phyloP scores from a whole-genome alignment of 2,888 invertebrate genomes.

The Chelonus formosanus region DNA sequence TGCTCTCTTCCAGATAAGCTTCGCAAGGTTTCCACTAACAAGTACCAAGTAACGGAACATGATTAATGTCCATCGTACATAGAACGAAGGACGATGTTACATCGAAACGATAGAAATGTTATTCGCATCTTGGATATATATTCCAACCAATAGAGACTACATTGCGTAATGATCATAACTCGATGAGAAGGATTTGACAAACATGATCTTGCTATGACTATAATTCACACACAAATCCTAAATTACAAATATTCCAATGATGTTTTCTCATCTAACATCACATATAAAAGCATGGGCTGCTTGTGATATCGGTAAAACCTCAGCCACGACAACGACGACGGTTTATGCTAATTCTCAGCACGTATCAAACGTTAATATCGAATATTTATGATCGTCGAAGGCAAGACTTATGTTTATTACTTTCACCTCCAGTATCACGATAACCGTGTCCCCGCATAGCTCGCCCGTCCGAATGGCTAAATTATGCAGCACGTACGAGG shows the following conservation, averaged over 20 bases:
- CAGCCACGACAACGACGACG: constrained; percentile 40
- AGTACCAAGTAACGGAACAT: constrained; percentile 35
- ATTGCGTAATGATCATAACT: not conserved
- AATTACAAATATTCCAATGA: constrained; percentile 1
- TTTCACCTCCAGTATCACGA: constrained; percentile 60
- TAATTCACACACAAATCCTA: not conserved
- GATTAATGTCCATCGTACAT: constrained; percentile 32
- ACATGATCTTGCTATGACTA: constrained; percentile 9
- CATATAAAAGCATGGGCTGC: not conserved
- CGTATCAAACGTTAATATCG: constrained; percentile 63
- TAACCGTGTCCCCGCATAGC: constrained; percentile 47
- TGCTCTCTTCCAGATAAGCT: constrained; percentile 33
- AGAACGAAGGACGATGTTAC: constrained; percentile 38
- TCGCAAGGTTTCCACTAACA: constrained; percentile 34
- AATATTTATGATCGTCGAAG: constrained; percentile 61
- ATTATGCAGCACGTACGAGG: constrained; percentile 36
- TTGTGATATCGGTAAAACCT: constrained; percentile 9
- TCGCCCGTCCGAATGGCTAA: constrained; percentile 35
- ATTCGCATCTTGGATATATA: constrained; percentile 31
- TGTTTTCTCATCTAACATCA: not conserved
- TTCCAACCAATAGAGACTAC: not conserved
- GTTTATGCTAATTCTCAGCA: constrained; percentile 60
- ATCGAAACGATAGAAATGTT: constrained; percentile 46
- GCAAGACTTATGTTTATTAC: constrained; percentile 63
- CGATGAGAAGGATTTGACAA: constrained; percentile 5